A percentile compares a stretch with the other conserved stretches of the same genome.
Evolutionary conservation across 92 coral and sea anemone genomes (phyloP).

Genomic region (Epizoanthus scotinus): DNA sequence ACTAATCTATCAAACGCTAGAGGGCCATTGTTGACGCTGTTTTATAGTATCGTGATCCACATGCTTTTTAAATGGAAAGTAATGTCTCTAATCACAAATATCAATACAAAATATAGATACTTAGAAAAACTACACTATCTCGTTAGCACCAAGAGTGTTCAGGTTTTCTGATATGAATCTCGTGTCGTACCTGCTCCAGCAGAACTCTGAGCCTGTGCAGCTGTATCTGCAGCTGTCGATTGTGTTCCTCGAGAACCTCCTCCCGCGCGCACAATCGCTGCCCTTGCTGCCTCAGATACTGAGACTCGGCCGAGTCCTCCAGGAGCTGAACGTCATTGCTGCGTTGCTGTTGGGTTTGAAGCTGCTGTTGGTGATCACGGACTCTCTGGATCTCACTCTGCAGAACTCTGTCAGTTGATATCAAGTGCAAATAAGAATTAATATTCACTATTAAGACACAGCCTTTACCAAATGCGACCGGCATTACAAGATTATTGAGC

Average conservation of each 20-base stretch:
- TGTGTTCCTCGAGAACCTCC: slow-evolving; percentile 95
- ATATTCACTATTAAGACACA: background rate
- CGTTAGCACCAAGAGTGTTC: slow-evolving; percentile 55
- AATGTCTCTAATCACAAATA: too few relatives aligned
- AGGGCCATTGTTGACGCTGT: too few relatives aligned
- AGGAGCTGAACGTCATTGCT: slow-evolving; percentile 34
- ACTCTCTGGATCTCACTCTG: slow-evolving; percentile 69
- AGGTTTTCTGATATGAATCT: slow-evolving; percentile 53
- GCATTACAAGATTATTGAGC: background rate
- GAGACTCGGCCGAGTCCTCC: slow-evolving; percentile 64
- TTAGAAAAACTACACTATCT: background rate
- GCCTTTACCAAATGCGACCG: background rate
- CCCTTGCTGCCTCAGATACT: slow-evolving; percentile 66
- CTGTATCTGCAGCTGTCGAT: slow-evolving; percentile 89
- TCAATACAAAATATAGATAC: too few relatives aligned
- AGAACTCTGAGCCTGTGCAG: slow-evolving; percentile 75
- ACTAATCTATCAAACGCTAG: too few relatives aligned
- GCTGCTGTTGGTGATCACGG: slow-evolving; percentile 61
- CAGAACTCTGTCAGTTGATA: slow-evolving; percentile 72
- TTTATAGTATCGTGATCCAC: too few relatives aligned
- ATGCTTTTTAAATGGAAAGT: too few relatives aligned
- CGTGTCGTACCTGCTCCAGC: slow-evolving; percentile 86
- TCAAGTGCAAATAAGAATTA: slow-evolving; percentile 20
- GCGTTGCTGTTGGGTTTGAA: slow-evolving; percentile 51
- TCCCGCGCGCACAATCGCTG: slow-evolving; percentile 93